A percentile compares a stretch with the other conserved stretches of the same genome.
These are phyloP conservation scores for Aporophyla lueneburgensis DNA, from an alignment of 2,888 invertebrate species.

Conservation along the genomic window DNA sequence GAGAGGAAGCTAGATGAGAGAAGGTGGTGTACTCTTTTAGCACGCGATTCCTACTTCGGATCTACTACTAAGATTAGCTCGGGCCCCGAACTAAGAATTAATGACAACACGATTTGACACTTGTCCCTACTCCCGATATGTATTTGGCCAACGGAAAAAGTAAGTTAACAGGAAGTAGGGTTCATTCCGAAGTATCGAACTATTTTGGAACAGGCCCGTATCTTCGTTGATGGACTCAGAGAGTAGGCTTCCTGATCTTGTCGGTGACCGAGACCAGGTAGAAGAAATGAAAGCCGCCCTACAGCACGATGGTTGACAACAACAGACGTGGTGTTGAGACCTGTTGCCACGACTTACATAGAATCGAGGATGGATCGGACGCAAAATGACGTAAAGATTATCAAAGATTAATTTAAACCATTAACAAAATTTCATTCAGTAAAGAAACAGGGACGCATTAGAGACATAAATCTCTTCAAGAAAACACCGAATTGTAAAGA, in stretches of 20 bases:
- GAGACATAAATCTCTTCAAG: slow-evolving; percentile 10
- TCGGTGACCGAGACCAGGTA: not conserved
- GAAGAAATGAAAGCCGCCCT: not conserved
- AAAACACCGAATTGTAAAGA: slow-evolving; percentile 40
- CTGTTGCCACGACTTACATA: not conserved
- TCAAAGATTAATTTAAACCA: slow-evolving; percentile 5
- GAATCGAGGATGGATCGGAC: not conserved
- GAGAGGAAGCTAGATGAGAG: not conserved
- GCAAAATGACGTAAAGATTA: not conserved
- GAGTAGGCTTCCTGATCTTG: not conserved
- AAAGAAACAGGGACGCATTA: slow-evolving; percentile 2
- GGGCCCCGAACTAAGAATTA: too few species aligned
- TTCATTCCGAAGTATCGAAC: too few species aligned
- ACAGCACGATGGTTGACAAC: not conserved
- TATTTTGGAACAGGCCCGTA: too few species aligned
- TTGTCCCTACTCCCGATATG: too few species aligned
- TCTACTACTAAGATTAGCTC: too few species aligned
- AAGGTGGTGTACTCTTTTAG: too few species aligned
- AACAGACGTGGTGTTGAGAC: not conserved
- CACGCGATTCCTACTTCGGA: too few species aligned
- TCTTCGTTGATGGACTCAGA: too few species aligned
- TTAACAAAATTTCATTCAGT: not conserved
- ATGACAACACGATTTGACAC: too few species aligned
- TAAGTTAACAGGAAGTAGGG: too few species aligned
- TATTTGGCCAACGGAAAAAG: too few species aligned